Evolutionary conservation across 37 sponge, comb jelly and placozoan genomes (phyloP).

Genomic region (Diacarnus erythraeanus): DNA sequence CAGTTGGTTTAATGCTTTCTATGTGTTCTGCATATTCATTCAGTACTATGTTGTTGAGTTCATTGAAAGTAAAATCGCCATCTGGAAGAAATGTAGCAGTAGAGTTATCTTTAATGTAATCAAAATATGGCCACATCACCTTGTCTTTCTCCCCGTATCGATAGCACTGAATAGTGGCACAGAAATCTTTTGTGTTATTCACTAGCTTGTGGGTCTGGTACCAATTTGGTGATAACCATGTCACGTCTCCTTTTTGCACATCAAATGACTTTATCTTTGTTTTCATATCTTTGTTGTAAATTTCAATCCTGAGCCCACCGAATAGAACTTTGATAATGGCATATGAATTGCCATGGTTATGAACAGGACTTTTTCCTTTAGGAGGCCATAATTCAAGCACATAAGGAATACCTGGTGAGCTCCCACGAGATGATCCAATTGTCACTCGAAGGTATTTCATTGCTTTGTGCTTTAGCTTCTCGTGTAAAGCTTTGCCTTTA

Average conservation of each 20-base stretch:
- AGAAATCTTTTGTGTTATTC: constrained; percentile 58
- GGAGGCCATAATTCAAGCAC: constrained; percentile 75
- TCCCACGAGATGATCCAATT: constrained; percentile 37
- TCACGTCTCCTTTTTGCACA: constrained; percentile 47
- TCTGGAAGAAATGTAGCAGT: constrained; percentile 54
- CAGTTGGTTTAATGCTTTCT: too few relatives aligned
- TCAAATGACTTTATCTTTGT: constrained; percentile 27
- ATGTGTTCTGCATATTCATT: constrained; percentile 34
- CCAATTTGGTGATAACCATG: constrained; percentile 79
- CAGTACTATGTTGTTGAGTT: constrained; percentile 25
- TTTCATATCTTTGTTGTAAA: constrained; percentile 55
- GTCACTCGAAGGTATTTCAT: constrained; percentile 54
- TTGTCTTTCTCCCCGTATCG: constrained; percentile 38
- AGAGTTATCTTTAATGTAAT: constrained; percentile 18
- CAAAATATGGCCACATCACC: constrained; percentile 58
- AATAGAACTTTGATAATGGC: constrained; percentile 63
- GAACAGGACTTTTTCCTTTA: constrained; percentile 52
- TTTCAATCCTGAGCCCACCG: constrained; percentile 51
- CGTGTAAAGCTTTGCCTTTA: constrained; percentile 14
- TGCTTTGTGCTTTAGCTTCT: constrained; percentile 38
- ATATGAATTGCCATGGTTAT: constrained; percentile 72
- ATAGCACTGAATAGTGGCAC: constrained; percentile 75
- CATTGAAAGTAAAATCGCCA: constrained; percentile 33
- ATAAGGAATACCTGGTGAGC: constrained; percentile 73
- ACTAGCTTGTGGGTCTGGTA: constrained; percentile 72